Base-by-base conservation (phyloP, 2,888 invertebrate species). In the Eumacrocentrus americanus region DNA sequence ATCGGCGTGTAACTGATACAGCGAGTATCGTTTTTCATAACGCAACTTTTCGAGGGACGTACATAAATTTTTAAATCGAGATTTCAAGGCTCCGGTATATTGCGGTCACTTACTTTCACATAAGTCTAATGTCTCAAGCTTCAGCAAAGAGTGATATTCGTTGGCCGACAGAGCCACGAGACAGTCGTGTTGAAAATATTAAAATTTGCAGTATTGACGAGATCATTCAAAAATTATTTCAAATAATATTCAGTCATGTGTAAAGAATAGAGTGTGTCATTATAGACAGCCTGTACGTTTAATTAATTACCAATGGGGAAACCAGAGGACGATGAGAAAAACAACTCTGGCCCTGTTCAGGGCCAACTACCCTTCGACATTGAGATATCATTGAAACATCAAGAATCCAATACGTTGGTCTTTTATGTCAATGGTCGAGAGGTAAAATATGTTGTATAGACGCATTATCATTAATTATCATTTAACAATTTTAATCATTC, bases 401-500 rank as follows among this genome's bases (percentile, higher is more conserved):
- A 60, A 29, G 46, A 54, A 48, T 61, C 35, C 20, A 38, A 54
- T 5, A 77, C 70, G 0, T 77, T 88, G 48, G 77, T 85, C 25
- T 88, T 88, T 77, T 88, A 83, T 69, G 86, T 88, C 5, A 88
- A 88, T 70, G 88, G 88, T 47, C 85, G 85, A 68, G 86, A 87
- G 84, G 87, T 87, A 81, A 42, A 34, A 14, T 47, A 25, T 25
- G 1, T 3, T 1, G 18, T 16, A 34, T n/a, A 50, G 20, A 1
- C 44, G 22, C 16, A 38, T 38, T 47, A 35, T 6, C 42, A 35
- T n/a, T 16, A 44, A 62, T 42, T 9, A 23, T 44, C 48, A 5
- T 29, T 23, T 3, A 48, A 55, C 37, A 9, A 7, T 22, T 34
- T 46, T 35, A 6, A 42, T 42, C 16, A 23, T 67, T 82, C 54